These are phyloP conservation scores for Dusona sp. DNA, from an alignment of 2,888 invertebrate genomes.

Conservation along the genomic window DNA sequence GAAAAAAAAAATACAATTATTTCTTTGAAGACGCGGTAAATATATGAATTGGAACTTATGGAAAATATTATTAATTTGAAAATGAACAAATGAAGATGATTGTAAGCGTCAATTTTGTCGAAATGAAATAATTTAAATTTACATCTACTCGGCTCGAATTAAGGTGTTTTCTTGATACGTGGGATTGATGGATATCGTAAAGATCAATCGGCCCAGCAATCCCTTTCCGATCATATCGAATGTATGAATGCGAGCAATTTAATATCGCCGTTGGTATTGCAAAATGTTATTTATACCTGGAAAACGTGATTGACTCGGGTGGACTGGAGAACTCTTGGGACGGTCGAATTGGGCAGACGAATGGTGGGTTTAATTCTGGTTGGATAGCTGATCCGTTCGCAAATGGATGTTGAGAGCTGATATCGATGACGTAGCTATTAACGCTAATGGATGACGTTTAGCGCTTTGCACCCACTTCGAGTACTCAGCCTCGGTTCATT, in stretches of 20 bases:
- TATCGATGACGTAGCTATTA: constrained; percentile 74
- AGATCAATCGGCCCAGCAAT: neutral
- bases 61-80: neutral
- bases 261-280: constrained; percentile 41
- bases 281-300: constrained; percentile 52
- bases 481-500: constrained; percentile 13
- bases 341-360: constrained; percentile 25
- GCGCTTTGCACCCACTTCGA: constrained; percentile 35
- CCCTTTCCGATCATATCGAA: constrained; percentile 30
- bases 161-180: neutral
- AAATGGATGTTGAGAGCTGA: constrained; percentile 60
- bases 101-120: neutral
- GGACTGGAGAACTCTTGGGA: constrained; percentile 1
- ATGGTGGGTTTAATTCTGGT: constrained; percentile 30
- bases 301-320: constrained; percentile 7
- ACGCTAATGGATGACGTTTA: constrained; percentile 73
- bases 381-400: constrained; percentile 32
- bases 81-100: neutral
- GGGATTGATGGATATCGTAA: constrained; percentile 9
- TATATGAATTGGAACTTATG: neutral
- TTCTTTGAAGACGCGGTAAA: neutral
- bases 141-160: neutral
- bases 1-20: neutral
- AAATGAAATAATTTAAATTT: neutral
- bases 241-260: constrained; percentile 42